Evolutionary conservation across 2,797 vertebrate genomes (phyloP).

Genomic region (Enteromius afrohamiltoni): DNA sequence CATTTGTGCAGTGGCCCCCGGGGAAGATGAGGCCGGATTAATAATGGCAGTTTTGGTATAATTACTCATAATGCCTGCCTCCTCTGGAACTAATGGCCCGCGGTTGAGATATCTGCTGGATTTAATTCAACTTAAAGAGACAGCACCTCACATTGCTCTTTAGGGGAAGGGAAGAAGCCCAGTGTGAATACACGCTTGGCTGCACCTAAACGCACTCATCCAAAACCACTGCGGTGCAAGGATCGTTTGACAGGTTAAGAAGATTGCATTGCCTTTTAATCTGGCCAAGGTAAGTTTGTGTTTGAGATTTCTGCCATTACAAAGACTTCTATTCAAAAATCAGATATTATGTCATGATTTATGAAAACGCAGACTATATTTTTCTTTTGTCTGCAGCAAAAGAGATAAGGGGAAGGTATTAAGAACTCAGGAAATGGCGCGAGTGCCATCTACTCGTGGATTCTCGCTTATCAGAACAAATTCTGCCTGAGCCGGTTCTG

Average conservation of each 20-base stretch:
- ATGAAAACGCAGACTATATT: constrained; percentile 39
- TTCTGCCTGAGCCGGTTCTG: constrained; percentile 41
- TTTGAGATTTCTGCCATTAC: constrained; percentile 38
- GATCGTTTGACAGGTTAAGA: constrained; percentile 58
- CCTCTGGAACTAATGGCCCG: constrained; percentile 80
- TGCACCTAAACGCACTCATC: constrained; percentile 47
- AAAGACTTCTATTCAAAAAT: constrained; percentile 28
- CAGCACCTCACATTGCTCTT: constrained; percentile 79
- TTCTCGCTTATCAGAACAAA: constrained; percentile 43
- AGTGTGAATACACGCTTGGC: constrained; percentile 42
- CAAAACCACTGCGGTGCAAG: constrained; percentile 53
- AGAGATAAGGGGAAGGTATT: constrained; percentile 49
- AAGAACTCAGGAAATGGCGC: constrained; percentile 48
- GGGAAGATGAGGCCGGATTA: constrained; percentile 80
- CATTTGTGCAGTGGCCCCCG: constrained; percentile 71
- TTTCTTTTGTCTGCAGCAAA: constrained; percentile 41
- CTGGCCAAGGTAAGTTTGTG: constrained; percentile 3
- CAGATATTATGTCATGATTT: constrained; percentile 36
- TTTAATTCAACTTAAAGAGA: constrained; percentile 82
- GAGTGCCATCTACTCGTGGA: constrained; percentile 44
- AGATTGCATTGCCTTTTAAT: constrained; percentile 46
- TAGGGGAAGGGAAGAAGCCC: constrained; percentile 60
- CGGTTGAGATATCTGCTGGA: constrained; percentile 81
- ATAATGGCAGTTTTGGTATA: constrained; percentile 85
- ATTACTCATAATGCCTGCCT: constrained; percentile 83